These are phyloP conservation scores for Acheta domesticus DNA, from an alignment of 2,888 invertebrate genomes.

Conservation along the genomic window DNA sequence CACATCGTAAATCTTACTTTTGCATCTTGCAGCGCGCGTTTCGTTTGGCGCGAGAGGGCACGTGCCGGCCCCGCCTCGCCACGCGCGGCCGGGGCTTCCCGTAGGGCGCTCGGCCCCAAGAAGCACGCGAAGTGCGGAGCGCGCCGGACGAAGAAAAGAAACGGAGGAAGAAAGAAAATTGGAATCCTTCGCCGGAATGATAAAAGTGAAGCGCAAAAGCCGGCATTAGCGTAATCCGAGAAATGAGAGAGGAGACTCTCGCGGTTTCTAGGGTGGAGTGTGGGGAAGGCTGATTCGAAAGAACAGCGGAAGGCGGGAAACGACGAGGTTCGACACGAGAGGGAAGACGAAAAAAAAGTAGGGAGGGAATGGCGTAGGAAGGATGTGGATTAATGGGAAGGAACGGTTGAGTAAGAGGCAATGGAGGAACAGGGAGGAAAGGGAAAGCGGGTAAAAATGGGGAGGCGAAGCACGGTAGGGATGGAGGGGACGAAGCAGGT, in stretches of 20 bases:
- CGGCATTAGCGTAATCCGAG: slow-evolving; percentile 33
- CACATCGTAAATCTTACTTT: no score
- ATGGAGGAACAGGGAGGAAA: neutral
- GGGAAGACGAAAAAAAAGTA: neutral
- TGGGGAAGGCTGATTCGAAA: neutral
- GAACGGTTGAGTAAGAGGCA: neutral
- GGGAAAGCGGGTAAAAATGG: no score
- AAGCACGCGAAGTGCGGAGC: neutral
- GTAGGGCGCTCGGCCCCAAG: neutral
- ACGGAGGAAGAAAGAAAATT: slow-evolving; percentile 27
- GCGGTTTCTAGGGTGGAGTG: slow-evolving; percentile 12
- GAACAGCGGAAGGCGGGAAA: neutral
- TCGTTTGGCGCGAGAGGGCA: no score
- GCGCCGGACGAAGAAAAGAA: slow-evolving; percentile 24
- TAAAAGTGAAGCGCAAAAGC: slow-evolving; percentile 31
- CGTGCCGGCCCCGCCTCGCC: no score
- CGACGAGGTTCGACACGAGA: neutral
- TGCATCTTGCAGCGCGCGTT: no score
- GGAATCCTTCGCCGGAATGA: slow-evolving; percentile 31
- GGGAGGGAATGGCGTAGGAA: neutral
- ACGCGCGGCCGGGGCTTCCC: neutral
- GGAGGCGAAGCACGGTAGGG: no score
- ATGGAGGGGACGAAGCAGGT: no score
- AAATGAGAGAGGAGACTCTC: slow-evolving; percentile 27
- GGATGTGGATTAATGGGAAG: neutral